A percentile compares a stretch with the other conserved stretches of the same genome.
phyloP scores from a whole-genome alignment of 2,113 vertebrate genomes.

The Paradisaea rubra region DNA sequence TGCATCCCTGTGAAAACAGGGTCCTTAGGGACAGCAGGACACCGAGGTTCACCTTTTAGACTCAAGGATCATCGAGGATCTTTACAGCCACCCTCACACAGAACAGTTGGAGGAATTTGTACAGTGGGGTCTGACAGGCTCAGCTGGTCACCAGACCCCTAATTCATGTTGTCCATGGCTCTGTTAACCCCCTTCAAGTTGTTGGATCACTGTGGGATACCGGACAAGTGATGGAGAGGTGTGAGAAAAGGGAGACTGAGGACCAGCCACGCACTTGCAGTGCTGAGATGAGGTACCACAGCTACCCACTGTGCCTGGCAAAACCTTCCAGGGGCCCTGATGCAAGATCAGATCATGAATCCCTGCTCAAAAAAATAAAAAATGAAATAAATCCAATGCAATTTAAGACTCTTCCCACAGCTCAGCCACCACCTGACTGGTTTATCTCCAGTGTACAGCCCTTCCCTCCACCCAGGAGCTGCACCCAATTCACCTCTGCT shows the following conservation, averaged over 20 bases:
- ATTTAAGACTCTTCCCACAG: background rate
- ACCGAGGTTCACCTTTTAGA: background rate
- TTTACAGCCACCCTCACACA: background rate
- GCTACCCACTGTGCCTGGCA: background rate
- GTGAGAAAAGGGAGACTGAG: background rate
- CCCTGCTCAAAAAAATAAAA: background rate
- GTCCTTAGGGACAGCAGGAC: background rate
- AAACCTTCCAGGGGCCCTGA: background rate
- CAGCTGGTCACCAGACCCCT: background rate
- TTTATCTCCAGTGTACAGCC: background rate
- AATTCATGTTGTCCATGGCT: background rate
- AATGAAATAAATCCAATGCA: background rate
- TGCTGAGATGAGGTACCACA: background rate
- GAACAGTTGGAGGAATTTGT: background rate
- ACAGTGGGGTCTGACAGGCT: background rate
- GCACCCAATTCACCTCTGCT: background rate
- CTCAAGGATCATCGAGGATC: rapidly evolving
- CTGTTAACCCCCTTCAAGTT: background rate
- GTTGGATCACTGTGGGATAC: rapidly evolving
- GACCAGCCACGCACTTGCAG: background rate
- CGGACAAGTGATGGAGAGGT: background rate
- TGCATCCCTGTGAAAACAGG: background rate
- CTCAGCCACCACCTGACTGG: background rate
- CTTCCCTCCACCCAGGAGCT: background rate
- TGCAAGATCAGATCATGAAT: background rate